These are phyloP conservation scores for Lochmaea capreae DNA, from an alignment of 2,888 invertebrate species.

Conservation along the genomic window DNA sequence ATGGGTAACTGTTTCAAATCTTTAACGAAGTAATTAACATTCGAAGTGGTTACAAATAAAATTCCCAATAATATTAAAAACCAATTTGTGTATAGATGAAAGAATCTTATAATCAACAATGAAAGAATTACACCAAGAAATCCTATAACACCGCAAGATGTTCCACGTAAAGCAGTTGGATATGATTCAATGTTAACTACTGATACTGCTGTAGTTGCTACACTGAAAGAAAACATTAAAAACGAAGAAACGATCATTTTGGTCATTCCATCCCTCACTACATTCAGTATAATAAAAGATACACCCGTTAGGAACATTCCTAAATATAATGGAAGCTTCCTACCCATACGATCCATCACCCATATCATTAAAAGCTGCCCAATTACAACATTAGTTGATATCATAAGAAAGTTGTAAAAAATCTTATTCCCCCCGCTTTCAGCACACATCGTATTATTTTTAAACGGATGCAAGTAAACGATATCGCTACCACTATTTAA, in stretches of 20 bases:
- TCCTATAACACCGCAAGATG: constrained; percentile 46
- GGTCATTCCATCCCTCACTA: constrained; percentile 27
- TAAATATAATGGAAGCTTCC: constrained; percentile 40
- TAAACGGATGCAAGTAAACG: constrained; percentile 33
- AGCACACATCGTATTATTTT: constrained; percentile 38
- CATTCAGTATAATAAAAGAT: constrained; percentile 27
- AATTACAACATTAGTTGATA: constrained; percentile 47
- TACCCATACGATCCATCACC: constrained; percentile 50
- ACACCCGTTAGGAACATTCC: constrained; percentile 30
- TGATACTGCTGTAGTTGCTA: constrained; percentile 42
- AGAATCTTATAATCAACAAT: constrained; percentile 36
- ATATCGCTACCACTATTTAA: constrained; percentile 33
- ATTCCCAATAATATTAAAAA: constrained; percentile 32
- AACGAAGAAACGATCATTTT: constrained; percentile 38
- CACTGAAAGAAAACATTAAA: constrained; percentile 41
- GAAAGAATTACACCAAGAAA: constrained; percentile 35
- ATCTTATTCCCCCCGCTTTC: constrained; percentile 36
- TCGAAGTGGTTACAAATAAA: constrained; percentile 17
- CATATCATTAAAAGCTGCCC: constrained; percentile 49
- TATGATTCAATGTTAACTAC: constrained; percentile 52
- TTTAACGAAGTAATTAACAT: constrained; percentile 17
- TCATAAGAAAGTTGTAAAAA: constrained; percentile 47
- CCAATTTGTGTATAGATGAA: constrained; percentile 29
- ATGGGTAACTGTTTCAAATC: constrained; percentile 35
- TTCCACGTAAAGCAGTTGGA: constrained; percentile 53